These are phyloP conservation scores for Patiria pectinifera DNA, from an alignment of 53 echinoderm and acorn worm genomes.

Conservation along the genomic window DNA sequence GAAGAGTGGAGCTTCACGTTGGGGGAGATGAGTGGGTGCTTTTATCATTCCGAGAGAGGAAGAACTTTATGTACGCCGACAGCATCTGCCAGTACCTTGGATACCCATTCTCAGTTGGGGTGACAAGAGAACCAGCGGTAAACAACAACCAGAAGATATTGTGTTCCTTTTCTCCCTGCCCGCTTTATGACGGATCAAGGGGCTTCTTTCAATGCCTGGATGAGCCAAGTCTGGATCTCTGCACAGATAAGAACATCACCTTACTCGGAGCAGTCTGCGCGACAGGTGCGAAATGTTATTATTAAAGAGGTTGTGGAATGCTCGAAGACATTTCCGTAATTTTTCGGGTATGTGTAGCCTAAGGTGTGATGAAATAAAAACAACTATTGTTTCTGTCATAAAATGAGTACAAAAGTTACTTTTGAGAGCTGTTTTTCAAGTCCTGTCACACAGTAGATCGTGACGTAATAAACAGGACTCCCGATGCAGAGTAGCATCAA, in stretches of 20 bases:
- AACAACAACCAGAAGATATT: background rate
- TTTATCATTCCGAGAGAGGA: background rate
- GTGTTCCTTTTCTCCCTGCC: background rate
- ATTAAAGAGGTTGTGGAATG: no score
- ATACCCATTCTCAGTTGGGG: background rate
- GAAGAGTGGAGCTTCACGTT: background rate
- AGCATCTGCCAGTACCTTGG: constrained; percentile 1
- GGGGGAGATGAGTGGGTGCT: constrained; percentile 24
- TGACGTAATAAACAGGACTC: no score
- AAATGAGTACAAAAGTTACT: no score
- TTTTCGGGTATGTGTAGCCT: no score
- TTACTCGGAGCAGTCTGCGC: constrained; percentile 7
- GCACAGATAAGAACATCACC: background rate
- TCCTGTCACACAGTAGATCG: no score
- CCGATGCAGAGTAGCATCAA: no score
- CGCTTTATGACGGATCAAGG: background rate
- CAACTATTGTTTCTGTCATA: no score
- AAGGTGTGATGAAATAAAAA: no score
- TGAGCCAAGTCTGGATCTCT: background rate
- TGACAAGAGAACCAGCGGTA: background rate
- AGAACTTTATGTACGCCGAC: background rate
- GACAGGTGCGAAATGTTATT: background rate
- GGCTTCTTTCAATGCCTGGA: background rate
- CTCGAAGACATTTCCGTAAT: no score
- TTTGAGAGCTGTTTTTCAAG: no score